Percentiles rank a stretch among this genome's conserved stretches.
phyloP scores from a whole-genome alignment of 1,140 invertebrate species.

The Bombus breviceps region DNA sequence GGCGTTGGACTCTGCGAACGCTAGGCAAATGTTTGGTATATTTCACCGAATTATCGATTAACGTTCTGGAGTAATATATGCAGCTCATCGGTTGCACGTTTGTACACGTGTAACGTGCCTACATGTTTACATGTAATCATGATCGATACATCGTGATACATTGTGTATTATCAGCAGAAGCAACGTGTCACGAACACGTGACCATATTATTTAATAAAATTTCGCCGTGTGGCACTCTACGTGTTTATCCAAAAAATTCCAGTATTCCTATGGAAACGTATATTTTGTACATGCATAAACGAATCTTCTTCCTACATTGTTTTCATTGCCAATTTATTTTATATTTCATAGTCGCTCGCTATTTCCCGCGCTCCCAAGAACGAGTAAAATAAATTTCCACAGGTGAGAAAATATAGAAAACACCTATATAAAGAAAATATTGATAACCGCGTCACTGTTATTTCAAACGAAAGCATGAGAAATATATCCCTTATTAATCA shows the following conservation, averaged over 20 bases:
- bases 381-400: background rate
- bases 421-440: background rate
- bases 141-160: slow-evolving; percentile 6
- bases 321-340: too few relatives aligned
- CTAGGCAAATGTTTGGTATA: background rate
- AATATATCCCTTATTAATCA: slow-evolving; percentile 18
- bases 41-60: slow-evolving; percentile 1
- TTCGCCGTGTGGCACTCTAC: too few relatives aligned
- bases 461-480: background rate
- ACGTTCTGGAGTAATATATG: background rate
- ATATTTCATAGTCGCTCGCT: too few relatives aligned
- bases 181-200: too few relatives aligned
- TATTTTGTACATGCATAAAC: too few relatives aligned
- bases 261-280: too few relatives aligned
- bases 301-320: too few relatives aligned
- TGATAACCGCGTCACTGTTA: too few relatives aligned
- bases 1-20: background rate
- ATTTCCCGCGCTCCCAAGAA: background rate
- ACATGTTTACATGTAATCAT: slow-evolving; percentile 14
- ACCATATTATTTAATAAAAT: too few relatives aligned
- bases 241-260: too few relatives aligned
- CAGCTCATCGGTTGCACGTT: background rate
- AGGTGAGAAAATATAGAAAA: background rate
- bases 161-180: background rate
- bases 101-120: slow-evolving; percentile 16